These are phyloP conservation scores for Aphis craccivora DNA, from an alignment of 1,140 invertebrate species.

Conservation along the genomic window DNA sequence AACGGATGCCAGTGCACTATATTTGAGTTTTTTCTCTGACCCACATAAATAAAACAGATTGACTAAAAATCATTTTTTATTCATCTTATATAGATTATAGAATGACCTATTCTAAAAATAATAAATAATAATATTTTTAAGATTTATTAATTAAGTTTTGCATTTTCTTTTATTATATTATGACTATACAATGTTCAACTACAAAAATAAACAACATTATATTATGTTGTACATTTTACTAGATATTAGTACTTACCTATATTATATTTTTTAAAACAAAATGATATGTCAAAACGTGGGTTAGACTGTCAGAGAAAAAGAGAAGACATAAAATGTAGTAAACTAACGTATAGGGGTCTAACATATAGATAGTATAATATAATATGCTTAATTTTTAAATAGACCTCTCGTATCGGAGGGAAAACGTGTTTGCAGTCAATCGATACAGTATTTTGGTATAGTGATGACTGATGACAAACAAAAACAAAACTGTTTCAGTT, in stretches of 20 bases:
- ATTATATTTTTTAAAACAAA: too few relatives aligned
- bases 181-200: not conserved
- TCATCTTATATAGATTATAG: not conserved
- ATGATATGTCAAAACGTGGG: too few relatives aligned
- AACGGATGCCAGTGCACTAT: not conserved
- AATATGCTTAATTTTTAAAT: not conserved
- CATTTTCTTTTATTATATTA: not conserved
- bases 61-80: not conserved
- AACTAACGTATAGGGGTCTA: too few relatives aligned
- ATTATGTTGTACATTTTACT: too few relatives aligned
- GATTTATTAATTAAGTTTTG: too few relatives aligned
- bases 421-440: too few relatives aligned
- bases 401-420: not conserved
- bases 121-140: not conserved
- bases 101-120: not conserved
- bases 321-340: too few relatives aligned
- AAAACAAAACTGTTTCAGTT: not conserved
- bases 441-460: too few relatives aligned
- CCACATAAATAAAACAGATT: not conserved
- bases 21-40: not conserved
- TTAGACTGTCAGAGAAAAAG: too few relatives aligned
- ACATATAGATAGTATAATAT: too few relatives aligned
- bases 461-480: not conserved
- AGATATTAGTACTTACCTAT: too few relatives aligned
- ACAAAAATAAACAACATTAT: not conserved